Conservation (phyloP, 2,888 invertebrate genomes). For the Drosophila setosimentum region DNA sequence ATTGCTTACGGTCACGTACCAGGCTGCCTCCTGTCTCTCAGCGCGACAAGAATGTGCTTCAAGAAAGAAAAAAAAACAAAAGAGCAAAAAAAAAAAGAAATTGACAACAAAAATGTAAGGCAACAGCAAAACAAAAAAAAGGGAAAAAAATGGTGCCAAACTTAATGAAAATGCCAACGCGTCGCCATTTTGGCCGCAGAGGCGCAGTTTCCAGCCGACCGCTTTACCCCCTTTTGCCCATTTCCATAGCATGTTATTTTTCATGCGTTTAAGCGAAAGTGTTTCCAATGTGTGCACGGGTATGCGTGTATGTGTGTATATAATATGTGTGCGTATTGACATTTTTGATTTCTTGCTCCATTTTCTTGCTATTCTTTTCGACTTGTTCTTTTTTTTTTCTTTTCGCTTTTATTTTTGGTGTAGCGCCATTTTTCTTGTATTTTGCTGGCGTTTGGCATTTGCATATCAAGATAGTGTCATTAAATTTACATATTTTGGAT, state of each 20-base stretch:
- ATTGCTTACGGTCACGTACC: conserved; percentile 70
- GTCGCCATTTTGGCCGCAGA: conserved; percentile 71
- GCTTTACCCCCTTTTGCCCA: conserved; percentile 3
- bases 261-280: conserved; percentile 69
- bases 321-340: conserved; percentile 42
- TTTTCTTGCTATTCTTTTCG: conserved; percentile 23
- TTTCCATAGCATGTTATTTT: conserved; percentile 66
- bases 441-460: conserved; percentile 56
- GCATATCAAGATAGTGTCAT: conserved; percentile 76
- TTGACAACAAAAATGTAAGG: conserved; percentile 1
- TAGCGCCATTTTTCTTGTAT: conserved; percentile 50
- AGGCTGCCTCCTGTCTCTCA: conserved; percentile 37
- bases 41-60: conserved; percentile 62
- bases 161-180: conserved; percentile 77
- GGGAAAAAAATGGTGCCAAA: conserved; percentile 69
- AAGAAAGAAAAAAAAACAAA: conserved; percentile 21
- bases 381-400: background rate
- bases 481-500: conserved; percentile 77
- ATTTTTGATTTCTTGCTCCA: conserved; percentile 61
- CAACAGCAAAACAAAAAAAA: conserved; percentile 6
- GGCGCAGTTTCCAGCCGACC: conserved; percentile 34
- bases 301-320: conserved; percentile 22
- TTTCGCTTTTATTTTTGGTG: conserved; percentile 31
- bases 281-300: conserved; percentile 48
- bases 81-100: background rate